These are phyloP conservation scores for Sebastes schlegelii DNA, from an alignment of 2,113 vertebrate species.

Conservation along the genomic window DNA sequence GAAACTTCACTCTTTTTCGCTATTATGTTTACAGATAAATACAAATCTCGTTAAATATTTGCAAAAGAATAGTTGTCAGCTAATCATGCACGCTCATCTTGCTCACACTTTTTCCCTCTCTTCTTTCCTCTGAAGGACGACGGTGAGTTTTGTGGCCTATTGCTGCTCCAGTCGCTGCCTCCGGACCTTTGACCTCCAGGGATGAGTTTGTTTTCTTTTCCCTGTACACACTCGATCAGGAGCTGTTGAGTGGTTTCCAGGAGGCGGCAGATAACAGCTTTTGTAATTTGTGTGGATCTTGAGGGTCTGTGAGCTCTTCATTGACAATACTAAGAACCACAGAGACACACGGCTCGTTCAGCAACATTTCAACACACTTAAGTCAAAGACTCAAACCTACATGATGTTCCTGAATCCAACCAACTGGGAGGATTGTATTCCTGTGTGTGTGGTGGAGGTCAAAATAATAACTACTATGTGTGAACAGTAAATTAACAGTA, in stretches of 20 bases:
- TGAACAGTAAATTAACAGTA: conserved; percentile 25
- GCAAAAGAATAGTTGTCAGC: neutral
- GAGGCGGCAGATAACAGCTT: neutral
- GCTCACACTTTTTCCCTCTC: neutral
- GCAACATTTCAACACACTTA: neutral
- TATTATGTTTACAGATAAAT: neutral
- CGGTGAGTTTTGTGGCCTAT: conserved; percentile 96
- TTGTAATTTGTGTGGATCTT: neutral
- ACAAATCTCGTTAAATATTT: no score
- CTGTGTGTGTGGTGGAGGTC: conserved; percentile 9
- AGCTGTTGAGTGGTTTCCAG: conserved; percentile 10
- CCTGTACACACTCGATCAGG: neutral
- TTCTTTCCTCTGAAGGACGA: conserved; percentile 81
- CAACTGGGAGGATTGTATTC: neutral
- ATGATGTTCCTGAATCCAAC: neutral
- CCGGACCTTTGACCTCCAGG: conserved; percentile 93
- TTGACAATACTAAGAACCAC: neutral
- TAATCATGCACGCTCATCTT: neutral
- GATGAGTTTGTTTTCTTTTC: conserved; percentile 77
- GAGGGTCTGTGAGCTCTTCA: conserved; percentile 9
- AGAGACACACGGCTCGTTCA: neutral
- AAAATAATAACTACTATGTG: neutral
- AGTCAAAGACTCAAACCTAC: conserved; percentile 11
- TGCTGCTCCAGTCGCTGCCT: conserved; percentile 97
- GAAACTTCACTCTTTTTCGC: neutral